These are phyloP conservation scores for Pheosia gnoma DNA, from an alignment of 2,888 invertebrate genomes.

Conservation along the genomic window DNA sequence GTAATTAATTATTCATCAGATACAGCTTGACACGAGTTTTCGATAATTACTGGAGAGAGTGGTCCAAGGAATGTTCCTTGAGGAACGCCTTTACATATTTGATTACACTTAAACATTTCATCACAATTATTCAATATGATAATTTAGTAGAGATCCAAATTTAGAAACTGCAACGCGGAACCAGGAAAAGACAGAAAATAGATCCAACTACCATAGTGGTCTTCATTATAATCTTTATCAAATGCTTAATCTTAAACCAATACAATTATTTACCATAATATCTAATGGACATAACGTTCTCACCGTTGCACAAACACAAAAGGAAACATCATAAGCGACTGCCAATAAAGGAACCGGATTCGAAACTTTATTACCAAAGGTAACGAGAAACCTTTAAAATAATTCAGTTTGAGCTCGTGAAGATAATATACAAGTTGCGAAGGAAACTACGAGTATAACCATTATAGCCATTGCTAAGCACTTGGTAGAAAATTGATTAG, in stretches of 20 bases:
- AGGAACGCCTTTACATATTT: conserved; percentile 14
- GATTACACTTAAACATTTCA: no score
- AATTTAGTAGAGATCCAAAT: not conserved
- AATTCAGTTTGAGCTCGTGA: conserved; percentile 42
- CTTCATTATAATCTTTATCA: conserved; percentile 32
- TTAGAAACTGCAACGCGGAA: not conserved
- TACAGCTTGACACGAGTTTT: no score
- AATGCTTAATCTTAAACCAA: conserved; percentile 34
- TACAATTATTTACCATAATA: conserved; percentile 32
- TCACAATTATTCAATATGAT: not conserved
- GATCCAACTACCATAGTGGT: conserved; percentile 22
- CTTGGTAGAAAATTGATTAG: conserved; percentile 31
- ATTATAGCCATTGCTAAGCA: conserved; percentile 41
- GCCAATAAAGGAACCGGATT: conserved; percentile 43
- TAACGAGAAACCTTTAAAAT: conserved; percentile 33
- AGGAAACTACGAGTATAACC: conserved; percentile 52
- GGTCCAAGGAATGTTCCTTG: conserved; percentile 20
- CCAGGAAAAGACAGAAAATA: conserved; percentile 27
- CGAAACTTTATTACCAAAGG: conserved; percentile 42
- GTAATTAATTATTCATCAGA: conserved; percentile 20
- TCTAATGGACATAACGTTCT: conserved; percentile 26
- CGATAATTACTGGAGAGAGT: not conserved
- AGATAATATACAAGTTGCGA: conserved; percentile 41
- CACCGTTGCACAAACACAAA: conserved; percentile 33
- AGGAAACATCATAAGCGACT: conserved; percentile 30